Evolutionary conservation across 1,140 invertebrate species (phyloP).

Genomic region (Eurosta solidaginis): DNA sequence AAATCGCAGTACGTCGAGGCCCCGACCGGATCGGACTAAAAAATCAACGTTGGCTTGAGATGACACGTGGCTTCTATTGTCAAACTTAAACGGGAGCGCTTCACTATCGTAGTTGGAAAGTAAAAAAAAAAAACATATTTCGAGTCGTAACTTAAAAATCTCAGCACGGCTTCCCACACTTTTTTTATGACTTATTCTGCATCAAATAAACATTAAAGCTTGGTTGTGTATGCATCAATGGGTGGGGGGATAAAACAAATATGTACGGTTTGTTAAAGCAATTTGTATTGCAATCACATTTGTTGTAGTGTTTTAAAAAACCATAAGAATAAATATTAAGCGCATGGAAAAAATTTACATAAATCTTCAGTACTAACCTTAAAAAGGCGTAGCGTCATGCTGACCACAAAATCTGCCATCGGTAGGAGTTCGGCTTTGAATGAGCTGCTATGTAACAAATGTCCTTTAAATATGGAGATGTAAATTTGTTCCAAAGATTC

Average conservation of each 20-base stretch:
- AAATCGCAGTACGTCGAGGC: too few species aligned
- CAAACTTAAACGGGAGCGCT: too few species aligned
- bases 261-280: slow-evolving; percentile 3
- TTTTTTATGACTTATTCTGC: too few species aligned
- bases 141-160: too few species aligned
- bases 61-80: too few species aligned
- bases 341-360: too few species aligned
- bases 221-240: background rate
- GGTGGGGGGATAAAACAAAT: slow-evolving; percentile 2
- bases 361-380: slow-evolving; percentile 63
- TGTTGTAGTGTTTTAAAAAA: background rate
- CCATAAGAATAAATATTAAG: background rate
- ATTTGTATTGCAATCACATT: background rate
- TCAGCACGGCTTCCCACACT: too few species aligned
- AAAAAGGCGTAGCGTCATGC: slow-evolving; percentile 82
- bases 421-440: slow-evolving; percentile 72
- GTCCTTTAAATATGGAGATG: slow-evolving; percentile 77
- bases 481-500: slow-evolving; percentile 82
- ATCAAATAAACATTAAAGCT: background rate
- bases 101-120: too few species aligned
- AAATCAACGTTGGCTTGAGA: too few species aligned
- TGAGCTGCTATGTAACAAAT: slow-evolving; percentile 63
- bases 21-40: too few species aligned
- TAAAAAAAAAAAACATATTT: too few species aligned
- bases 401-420: slow-evolving; percentile 69